These are phyloP conservation scores for Galaxea fascicularis DNA, from an alignment of 92 coral and sea anemone genomes.

Conservation along the genomic window DNA sequence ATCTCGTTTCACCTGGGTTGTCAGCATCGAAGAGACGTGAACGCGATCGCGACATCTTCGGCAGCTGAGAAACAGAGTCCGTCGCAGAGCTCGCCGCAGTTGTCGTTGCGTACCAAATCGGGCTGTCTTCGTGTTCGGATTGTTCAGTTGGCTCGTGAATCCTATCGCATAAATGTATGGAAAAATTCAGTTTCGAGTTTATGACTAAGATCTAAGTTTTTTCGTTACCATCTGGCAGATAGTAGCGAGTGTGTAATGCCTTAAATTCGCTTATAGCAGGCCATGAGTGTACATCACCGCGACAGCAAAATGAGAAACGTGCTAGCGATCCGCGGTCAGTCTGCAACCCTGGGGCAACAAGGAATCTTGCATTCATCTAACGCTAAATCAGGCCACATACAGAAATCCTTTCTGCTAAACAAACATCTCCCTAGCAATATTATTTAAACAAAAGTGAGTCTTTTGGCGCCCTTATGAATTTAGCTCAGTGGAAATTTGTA, in stretches of 20 bases:
- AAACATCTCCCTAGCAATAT: conserved; percentile 1
- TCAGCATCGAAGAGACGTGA: conserved; percentile 88
- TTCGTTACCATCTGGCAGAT: background rate
- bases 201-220: background rate
- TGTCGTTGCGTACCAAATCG: background rate
- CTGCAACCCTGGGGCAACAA: conserved; percentile 45
- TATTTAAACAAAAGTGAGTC: background rate
- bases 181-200: conserved; percentile 17
- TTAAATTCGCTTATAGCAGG: background rate
- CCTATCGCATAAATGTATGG: conserved; percentile 37
- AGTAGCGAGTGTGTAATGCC: background rate
- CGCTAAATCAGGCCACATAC: conserved; percentile 9
- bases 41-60: conserved; percentile 84
- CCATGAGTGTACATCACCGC: background rate
- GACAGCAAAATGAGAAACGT: background rate
- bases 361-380: conserved; percentile 17
- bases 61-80: background rate
- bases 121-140: background rate
- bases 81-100: background rate
- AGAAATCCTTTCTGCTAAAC: conserved; percentile 18
- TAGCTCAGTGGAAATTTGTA: background rate
- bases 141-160: conserved; percentile 9
- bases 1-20: conserved; percentile 89
- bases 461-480: background rate
- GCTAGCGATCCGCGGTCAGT: background rate